A percentile compares a stretch with the other conserved stretches of the same genome.
Evolutionary conservation across 2,797 vertebrate genomes (phyloP).

Genomic region (Mus caroli): DNA sequence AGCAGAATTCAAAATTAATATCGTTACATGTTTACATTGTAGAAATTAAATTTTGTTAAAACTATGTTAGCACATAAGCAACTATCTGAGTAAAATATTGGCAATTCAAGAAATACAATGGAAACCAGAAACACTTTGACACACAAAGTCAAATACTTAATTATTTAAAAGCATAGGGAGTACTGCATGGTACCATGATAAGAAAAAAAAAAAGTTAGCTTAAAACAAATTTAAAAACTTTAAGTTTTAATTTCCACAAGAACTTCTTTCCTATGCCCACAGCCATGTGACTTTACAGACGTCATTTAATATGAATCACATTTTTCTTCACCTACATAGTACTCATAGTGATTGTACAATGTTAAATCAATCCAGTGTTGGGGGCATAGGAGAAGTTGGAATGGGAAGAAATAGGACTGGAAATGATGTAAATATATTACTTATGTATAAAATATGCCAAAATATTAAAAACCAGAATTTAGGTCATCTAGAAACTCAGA

Average conservation of each 20-base stretch:
- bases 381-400: neutral
- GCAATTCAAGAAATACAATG: constrained; percentile 53
- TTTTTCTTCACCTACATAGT: neutral
- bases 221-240: constrained; percentile 38
- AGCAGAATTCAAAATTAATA: constrained; percentile 53
- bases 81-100: constrained; percentile 55
- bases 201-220: constrained; percentile 4
- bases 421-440: neutral
- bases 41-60: constrained; percentile 62
- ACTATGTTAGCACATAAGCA: constrained; percentile 17
- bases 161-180: constrained; percentile 45
- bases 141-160: constrained; percentile 39
- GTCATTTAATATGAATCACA: neutral
- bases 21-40: constrained; percentile 1
- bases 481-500: neutral
- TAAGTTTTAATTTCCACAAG: constrained; percentile 1
- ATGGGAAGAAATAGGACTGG: neutral
- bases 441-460: neutral
- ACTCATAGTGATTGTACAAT: neutral
- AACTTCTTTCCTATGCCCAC: neutral
- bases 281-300: neutral
- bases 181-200: neutral
- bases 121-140: constrained; percentile 28
- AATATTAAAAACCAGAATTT: neutral
- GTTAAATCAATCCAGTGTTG: neutral